These are phyloP conservation scores for Peromyscus aztecus DNA, from an alignment of 2,797 vertebrate genomes.

Conservation along the genomic window DNA sequence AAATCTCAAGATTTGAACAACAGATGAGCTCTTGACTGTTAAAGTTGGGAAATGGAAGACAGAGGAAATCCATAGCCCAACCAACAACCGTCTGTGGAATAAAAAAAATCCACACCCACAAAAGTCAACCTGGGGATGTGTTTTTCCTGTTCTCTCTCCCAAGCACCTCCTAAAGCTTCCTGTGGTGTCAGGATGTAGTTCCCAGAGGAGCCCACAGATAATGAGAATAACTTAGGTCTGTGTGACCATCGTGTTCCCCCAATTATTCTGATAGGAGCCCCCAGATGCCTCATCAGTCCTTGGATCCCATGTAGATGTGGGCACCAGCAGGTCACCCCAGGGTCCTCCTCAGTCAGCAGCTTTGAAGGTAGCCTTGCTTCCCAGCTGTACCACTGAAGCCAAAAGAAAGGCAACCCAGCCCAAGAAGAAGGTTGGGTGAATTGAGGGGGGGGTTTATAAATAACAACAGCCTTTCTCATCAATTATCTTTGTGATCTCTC, in stretches of 20 bases:
- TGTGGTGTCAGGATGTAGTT: neutral
- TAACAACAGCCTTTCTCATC: neutral
- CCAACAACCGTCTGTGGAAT: neutral
- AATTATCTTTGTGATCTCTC: neutral
- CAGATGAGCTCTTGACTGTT: neutral
- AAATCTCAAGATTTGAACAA: neutral
- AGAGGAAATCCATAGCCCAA: neutral
- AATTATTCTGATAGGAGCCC: neutral
- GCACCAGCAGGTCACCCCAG: neutral
- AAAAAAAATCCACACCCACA: neutral
- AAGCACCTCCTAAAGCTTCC: neutral
- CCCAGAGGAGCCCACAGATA: neutral
- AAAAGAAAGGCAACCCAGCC: neutral
- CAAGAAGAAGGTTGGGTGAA: neutral
- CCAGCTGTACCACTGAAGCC: neutral
- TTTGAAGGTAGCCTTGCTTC: neutral
- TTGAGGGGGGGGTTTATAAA: neutral
- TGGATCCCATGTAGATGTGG: neutral
- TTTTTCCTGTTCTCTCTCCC: neutral
- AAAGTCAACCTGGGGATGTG: neutral
- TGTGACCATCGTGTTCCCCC: neutral
- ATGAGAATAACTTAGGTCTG: neutral
- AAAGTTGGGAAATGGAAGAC: neutral
- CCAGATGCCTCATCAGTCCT: neutral
- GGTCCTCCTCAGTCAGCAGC: neutral